Evolutionary conservation across 2,888 invertebrate species (phyloP).

Genomic region (Caenorhabditis panamensis): DNA sequence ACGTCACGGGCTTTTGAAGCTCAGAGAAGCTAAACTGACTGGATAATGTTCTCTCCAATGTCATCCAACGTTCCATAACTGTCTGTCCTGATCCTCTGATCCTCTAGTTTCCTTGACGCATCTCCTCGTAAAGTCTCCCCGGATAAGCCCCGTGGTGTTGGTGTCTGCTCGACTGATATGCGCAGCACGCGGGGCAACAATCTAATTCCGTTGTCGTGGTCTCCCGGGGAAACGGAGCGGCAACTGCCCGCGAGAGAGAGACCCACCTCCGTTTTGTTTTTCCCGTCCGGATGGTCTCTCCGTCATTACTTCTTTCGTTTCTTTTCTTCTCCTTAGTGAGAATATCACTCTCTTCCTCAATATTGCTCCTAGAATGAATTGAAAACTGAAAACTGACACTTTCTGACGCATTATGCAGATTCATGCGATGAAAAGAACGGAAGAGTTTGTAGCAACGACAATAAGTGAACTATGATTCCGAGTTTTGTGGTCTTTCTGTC

Average conservation of each 20-base stretch:
- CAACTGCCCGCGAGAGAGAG: neutral
- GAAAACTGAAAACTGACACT: too few species aligned
- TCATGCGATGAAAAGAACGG: too few species aligned
- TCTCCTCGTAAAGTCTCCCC: neutral
- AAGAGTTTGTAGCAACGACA: too few species aligned
- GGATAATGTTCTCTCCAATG: too few species aligned
- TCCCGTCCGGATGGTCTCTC: neutral
- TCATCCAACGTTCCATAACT: too few species aligned
- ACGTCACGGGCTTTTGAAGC: too few species aligned
- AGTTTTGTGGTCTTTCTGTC: too few species aligned
- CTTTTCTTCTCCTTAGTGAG: neutral
- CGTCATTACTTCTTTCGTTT: neutral
- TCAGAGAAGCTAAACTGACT: too few species aligned
- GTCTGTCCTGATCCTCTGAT: too few species aligned
- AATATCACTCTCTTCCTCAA: neutral
- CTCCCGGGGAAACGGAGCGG: constrained; percentile 25
- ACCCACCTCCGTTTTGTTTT: neutral
- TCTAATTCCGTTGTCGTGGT: constrained; percentile 16
- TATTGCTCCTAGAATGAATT: too few species aligned
- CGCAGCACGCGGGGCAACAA: constrained; percentile 7
- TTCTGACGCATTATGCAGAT: neutral
- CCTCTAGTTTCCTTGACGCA: too few species aligned
- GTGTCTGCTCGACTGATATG: neutral
- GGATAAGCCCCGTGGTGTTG: neutral
- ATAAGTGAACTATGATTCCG: neutral